Base-by-base conservation (phyloP, 1,140 invertebrate species). In the Lepidostoma basale region DNA sequence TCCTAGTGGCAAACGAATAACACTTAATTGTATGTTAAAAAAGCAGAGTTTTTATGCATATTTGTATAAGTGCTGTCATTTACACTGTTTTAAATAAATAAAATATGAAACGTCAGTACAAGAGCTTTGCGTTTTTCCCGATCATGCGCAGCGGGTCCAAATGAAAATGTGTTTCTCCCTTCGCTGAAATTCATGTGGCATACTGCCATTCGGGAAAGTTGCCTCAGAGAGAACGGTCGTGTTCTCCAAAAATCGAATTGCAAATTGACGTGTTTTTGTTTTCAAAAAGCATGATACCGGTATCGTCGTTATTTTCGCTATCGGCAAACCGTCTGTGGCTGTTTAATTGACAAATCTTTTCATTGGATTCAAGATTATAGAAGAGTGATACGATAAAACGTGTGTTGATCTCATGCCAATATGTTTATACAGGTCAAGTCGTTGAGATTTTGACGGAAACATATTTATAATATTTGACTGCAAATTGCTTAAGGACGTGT, bases 191-290 rank as follows among this genome's bases (percentile, higher is more conserved):
- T 56, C 16, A 56, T 56, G n/a, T n/a, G 6, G 40, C 40, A 42
- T n/a, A 3, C 39, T 62, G 39, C 40, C 59, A 62, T 62, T 62
- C 59, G 59, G 59, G 28, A 62, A 62, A 62, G 59, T 62, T n/a
- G n/a, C 39, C 40, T 18, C 23, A 18, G 9, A n/a, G 59, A 20
- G 28, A 30, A 28, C 39, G 40, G 22, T 47, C 25, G 59, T 47
- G 23, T 44, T 62, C 45, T 28, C 14, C 1, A 18, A n/a, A 33
- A 0, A 56, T 14, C 3, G 10, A 9, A 56, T 18, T 14, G 10
- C n/a, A 40, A 44, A 44, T 30, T 42, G 23, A 25, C 36, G 59
- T 62, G 40, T 62, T 62, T 45, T 62, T 62, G 59, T 62, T 62
- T 62, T 60, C 52, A 33, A 33, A 56, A 56, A 56, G 36, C 28